A percentile compares a stretch with the other conserved stretches of the same genome.
These are phyloP conservation scores for Papilio xuthus DNA, from an alignment of 1,140 invertebrate genomes.

Conservation along the genomic window DNA sequence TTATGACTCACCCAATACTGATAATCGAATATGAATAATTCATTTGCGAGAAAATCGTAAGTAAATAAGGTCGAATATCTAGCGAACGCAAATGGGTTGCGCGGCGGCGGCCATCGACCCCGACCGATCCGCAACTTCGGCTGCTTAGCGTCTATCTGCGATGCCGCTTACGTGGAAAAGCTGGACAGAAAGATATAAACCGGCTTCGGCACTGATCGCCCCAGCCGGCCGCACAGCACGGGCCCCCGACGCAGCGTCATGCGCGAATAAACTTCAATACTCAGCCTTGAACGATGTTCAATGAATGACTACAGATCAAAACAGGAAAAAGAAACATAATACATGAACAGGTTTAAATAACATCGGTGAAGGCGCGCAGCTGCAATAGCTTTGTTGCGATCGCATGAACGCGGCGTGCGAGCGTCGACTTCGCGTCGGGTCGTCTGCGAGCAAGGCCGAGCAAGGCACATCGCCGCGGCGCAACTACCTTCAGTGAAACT, in stretches of 20 bases:
- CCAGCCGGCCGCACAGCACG: not conserved
- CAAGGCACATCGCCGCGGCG: no score
- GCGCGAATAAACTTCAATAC: not conserved
- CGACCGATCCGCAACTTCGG: not conserved
- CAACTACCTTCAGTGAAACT: no score
- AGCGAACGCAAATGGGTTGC: not conserved
- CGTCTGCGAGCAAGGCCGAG: not conserved
- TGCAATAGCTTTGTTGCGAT: not conserved
- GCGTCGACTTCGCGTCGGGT: no score
- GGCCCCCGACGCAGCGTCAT: not conserved
- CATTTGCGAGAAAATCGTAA: not conserved
- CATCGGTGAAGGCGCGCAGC: not conserved
- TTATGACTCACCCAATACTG: not conserved
- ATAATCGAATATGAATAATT: conserved; percentile 7
- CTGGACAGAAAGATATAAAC: not conserved
- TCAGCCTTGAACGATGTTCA: not conserved
- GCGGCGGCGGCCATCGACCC: conserved; percentile 4
- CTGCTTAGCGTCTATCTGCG: not conserved
- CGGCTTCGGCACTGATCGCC: not conserved
- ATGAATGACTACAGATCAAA: not conserved
- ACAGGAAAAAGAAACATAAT: not conserved
- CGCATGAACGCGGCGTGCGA: no score
- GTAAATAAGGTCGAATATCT: conserved; percentile 5
- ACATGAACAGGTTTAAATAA: not conserved
- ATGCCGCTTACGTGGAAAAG: not conserved